phyloP scores from a whole-genome alignment of 2,113 vertebrate genomes.

The Lontra canadensis region DNA sequence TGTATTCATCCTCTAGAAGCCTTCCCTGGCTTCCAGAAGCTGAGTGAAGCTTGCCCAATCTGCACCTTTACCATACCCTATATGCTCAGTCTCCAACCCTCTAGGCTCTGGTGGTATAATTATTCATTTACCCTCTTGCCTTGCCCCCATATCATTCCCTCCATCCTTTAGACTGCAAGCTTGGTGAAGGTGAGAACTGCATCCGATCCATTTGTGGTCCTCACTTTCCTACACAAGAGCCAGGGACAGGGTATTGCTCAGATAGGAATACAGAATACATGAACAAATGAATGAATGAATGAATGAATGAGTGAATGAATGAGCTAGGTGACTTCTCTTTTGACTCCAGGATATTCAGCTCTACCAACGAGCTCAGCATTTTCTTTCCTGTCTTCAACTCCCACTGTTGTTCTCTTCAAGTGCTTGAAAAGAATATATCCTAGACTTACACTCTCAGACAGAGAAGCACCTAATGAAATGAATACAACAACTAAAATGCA shows the following conservation, averaged over 20 bases:
- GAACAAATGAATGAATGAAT: neutral
- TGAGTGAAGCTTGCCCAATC: neutral
- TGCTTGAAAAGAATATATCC: neutral
- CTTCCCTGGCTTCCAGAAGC: neutral
- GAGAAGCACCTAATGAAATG: neutral
- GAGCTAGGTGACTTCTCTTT: neutral
- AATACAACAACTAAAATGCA: neutral
- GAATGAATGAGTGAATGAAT: neutral
- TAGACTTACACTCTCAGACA: neutral
- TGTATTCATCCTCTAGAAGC: neutral
- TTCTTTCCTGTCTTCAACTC: neutral
- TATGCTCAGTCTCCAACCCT: neutral
- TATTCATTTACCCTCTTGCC: neutral
- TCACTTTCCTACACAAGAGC: neutral
- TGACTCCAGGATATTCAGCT: neutral
- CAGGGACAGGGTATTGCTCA: neutral
- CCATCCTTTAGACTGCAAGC: neutral
- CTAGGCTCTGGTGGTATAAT: neutral
- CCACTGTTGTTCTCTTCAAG: neutral
- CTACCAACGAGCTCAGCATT: neutral
- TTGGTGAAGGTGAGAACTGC: neutral
- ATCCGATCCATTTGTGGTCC: slow-evolving; percentile 23
- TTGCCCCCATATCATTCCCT: neutral
- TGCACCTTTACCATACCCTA: neutral
- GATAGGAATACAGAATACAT: neutral